Base-by-base conservation (phyloP, 2,888 invertebrate genomes). In the Exocentrus adspersus region DNA sequence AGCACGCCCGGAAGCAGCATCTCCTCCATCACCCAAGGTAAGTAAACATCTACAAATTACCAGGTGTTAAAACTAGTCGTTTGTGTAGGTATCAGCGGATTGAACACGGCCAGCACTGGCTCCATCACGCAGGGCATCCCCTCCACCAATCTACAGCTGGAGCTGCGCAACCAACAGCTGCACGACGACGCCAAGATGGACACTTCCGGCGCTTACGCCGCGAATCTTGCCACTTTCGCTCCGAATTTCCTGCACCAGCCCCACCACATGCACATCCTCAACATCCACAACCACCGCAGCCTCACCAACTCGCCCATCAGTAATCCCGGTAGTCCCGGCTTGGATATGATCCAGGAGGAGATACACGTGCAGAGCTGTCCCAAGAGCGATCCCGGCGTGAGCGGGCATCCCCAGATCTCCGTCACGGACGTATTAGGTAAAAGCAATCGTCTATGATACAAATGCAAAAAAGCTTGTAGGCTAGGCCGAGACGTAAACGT, bases 351-450 rank as follows among this genome's bases (percentile, higher is more conserved):
- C 50, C 92, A 91, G 79, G 90, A 90, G 77, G 90, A 90, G 78
- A 89, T 90, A 50, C 85, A 86, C 0, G 82, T 76, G 77, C 72
- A 84, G 77, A 1, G 82, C 79, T 14, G 80, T 78, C 72, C 82
- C 76, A 67, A 79, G 81, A 74, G 70, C 79, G 83, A 68, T 76
- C 79, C 64, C 79, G 77, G 72, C 73, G 77, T 64, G 80, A 75
- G 59, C 14, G 72, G 77, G 1, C 89, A 92, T 79, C 95, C 97
- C 0, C 95, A 95, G 81, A 97, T 97, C 65, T 95, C 94, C 72
- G 87, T 97, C 7, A 97, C 97, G 0, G 96, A 97, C 79, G 95
- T 95, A 56, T 86, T 93, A 57, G 96, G 96, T 79, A 67, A 72
- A 71, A 51, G n/a, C n/a, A n/a, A n/a, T n/a, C n/a, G n/a, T n/a